Base-by-base conservation (phyloP, 2,113 vertebrate genomes). In the Myiagra hebetior region DNA sequence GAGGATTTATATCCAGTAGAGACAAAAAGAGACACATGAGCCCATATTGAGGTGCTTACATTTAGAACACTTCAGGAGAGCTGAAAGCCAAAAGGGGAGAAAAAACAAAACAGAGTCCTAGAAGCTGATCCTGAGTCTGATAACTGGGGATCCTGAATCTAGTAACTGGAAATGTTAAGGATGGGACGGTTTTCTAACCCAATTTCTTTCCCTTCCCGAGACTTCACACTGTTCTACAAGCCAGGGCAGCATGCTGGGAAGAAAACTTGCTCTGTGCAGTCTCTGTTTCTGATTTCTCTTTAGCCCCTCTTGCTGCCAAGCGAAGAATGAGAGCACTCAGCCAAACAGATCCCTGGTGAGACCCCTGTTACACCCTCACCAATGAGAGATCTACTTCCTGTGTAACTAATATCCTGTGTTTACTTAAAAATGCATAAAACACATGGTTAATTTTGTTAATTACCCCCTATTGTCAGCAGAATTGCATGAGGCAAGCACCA, bases 341-440 rank as follows among this genome's bases (percentile, higher is more conserved):
- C 27, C 74, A 63, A 83, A 73, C 1, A 23, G 20, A 27, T 27
- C 62, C 35, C 33, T 20, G 18, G 33, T 67, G 60, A 3, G 35
- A 39, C 6, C 30, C 52, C 60, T 0, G 2, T 19, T 22, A 13
- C 14, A 30, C 0, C 1, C 57, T 44, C 83, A 47, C 10, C 50
- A 63, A 35, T 7, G 17, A 87, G 31, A 67, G 19, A 6, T 1
- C 14, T 53, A 13, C 55, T 83, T 74, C 50, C 63, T 18, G 17
- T 18, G 16, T 47, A 72, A 75, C 23, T 37, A 41, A 76, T 85
- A 82, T 15, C 47, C 62, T 49, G 23, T 56, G 33, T 75, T 91
- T 87, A 87, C 62, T 72, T 95, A 79, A 89, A 95, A 94, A 68
- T 56, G 31, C 50, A 82, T 78, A 92, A 93, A 87, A 55, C 26